These are phyloP conservation scores for Eupeodes corollae DNA, from an alignment of 1,140 invertebrate genomes.

Conservation along the genomic window DNA sequence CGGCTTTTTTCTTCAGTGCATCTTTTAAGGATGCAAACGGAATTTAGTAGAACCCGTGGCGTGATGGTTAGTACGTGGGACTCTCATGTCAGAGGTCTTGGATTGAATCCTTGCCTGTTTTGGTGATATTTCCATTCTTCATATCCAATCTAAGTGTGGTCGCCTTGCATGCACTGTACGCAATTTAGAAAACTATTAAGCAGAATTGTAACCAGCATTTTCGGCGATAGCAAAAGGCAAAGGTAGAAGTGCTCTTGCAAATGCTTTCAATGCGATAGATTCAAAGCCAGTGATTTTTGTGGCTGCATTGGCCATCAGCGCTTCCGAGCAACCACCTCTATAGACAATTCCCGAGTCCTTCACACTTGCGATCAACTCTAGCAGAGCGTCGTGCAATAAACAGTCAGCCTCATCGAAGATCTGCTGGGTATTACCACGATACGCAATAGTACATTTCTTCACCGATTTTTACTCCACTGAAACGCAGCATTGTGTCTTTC, in stretches of 20 bases:
- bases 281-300: conserved; percentile 92
- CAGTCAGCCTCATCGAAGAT: conserved; percentile 98
- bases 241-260: conserved; percentile 73
- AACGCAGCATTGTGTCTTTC: conserved; percentile 90
- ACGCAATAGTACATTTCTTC: conserved; percentile 95
- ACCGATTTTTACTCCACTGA: conserved; percentile 87
- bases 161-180: conserved; percentile 75
- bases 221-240: conserved; percentile 94
- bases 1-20: too few species aligned
- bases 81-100: too few species aligned
- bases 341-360: too few species aligned
- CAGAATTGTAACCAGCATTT: conserved; percentile 97
- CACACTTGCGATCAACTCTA: conserved; percentile 91
- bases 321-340: too few species aligned
- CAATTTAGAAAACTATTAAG: conserved; percentile 82
- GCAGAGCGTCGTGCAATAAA: conserved; percentile 95
- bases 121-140: conserved; percentile 69
- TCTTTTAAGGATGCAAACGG: too few species aligned
- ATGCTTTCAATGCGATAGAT: conserved; percentile 93
- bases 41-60: too few species aligned
- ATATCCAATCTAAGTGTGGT: conserved; percentile 83
- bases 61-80: too few species aligned
- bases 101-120: too few species aligned
- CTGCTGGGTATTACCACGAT: conserved; percentile 97
- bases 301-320: conserved; percentile 92